Conservation (phyloP, 30 jellyfish, hydroid and myxozoan species). For the Aurelia aurita complex sp. Pacific region DNA sequence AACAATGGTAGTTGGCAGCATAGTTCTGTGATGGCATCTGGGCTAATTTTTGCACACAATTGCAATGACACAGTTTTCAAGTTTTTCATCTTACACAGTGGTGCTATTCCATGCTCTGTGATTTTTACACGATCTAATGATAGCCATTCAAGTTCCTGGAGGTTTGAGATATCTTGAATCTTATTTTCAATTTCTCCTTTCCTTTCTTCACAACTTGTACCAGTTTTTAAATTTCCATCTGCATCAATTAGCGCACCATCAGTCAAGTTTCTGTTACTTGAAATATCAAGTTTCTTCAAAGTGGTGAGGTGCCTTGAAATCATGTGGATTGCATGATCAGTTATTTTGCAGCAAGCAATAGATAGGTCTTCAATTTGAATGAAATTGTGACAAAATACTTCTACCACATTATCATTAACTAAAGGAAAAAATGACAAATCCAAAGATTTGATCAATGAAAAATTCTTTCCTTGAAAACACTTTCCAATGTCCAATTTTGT, state of each 20-base stretch:
- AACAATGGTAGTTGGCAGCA: neutral
- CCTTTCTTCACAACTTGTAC: neutral
- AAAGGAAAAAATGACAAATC: too few species aligned
- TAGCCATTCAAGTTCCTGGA: conserved; percentile 11
- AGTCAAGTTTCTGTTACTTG: conserved; percentile 18
- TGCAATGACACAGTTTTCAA: conserved; percentile 8
- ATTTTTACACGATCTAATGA: conserved; percentile 1
- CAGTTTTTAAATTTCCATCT: neutral
- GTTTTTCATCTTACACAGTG: neutral
- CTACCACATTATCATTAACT: too few species aligned
- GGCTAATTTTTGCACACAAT: conserved; percentile 8
- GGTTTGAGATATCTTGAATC: neutral
- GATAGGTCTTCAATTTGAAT: neutral
- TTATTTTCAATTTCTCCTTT: neutral
- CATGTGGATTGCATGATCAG: conserved; percentile 7
- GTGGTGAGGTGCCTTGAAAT: neutral
- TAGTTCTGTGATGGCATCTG: neutral
- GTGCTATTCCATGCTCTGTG: conserved; percentile 26
- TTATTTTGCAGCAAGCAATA: conserved; percentile 20
- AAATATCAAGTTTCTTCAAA: conserved; percentile 36
- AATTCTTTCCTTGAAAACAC: too few species aligned
- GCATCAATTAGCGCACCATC: conserved; percentile 6
- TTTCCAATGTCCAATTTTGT: too few species aligned
- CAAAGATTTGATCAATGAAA: too few species aligned
- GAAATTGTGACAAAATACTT: too few species aligned